Conservation (phyloP, 2,888 invertebrate genomes). For the Leptopterna dolabrata region DNA sequence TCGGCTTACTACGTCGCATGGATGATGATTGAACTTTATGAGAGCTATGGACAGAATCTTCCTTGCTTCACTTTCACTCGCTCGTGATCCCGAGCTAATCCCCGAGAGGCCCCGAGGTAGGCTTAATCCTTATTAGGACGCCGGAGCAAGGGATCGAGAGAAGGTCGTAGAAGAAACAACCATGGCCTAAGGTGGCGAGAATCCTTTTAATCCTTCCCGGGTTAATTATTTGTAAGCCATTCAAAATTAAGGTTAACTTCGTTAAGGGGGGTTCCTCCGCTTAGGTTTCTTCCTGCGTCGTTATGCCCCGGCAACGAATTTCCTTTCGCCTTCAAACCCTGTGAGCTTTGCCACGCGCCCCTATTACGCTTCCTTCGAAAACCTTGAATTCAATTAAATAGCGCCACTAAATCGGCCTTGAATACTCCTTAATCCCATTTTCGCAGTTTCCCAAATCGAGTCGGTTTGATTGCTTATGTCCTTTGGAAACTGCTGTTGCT, state of each 20-base stretch:
- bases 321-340: not conserved
- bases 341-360: not conserved
- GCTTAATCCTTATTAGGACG: not conserved
- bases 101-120: too few species aligned
- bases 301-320: not conserved
- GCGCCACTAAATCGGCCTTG: too few species aligned
- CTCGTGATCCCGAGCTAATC: not conserved
- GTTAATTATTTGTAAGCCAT: slow-evolving; percentile 42
- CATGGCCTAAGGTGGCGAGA: not conserved
- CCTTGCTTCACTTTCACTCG: not conserved
- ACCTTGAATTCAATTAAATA: not conserved
- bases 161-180: not conserved
- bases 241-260: slow-evolving; percentile 33
- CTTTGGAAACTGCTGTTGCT: too few species aligned
- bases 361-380: not conserved
- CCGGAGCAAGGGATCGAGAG: not conserved
- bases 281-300: slow-evolving; percentile 22
- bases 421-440: too few species aligned
- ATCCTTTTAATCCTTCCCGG: slow-evolving; percentile 1
- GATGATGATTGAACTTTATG: too few species aligned
- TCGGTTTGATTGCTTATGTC: too few species aligned
- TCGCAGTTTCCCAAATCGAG: too few species aligned
- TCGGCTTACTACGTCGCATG: too few species aligned
- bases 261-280: slow-evolving; percentile 6
- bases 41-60: too few species aligned